Conservation (phyloP, 2,888 invertebrate species). For the Heliconius ismenius region DNA sequence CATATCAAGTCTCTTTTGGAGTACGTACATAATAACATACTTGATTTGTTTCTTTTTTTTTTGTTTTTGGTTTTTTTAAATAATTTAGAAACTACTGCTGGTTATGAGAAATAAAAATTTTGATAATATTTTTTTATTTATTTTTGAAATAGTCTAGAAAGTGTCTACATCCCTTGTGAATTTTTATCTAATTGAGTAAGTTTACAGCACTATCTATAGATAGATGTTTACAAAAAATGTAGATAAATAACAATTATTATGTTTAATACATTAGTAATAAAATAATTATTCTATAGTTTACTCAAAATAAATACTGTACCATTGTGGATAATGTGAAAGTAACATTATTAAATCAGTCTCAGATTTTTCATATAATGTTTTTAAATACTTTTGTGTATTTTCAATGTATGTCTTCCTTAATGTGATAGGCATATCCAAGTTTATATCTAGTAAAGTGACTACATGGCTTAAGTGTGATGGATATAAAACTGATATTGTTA, state of each 20-base stretch:
- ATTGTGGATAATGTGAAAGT: conserved; percentile 68
- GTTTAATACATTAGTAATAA: neutral
- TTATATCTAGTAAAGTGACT: conserved; percentile 61
- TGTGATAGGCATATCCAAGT: conserved; percentile 51
- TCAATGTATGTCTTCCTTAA: conserved; percentile 51
- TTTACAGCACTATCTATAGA: neutral
- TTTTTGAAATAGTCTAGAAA: neutral
- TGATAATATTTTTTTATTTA: conserved; percentile 1
- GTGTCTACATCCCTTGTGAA: too few relatives aligned
- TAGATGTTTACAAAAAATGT: neutral
- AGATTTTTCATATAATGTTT: conserved; percentile 50
- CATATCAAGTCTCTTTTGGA: neutral
- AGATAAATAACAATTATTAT: neutral
- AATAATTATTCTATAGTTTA: neutral
- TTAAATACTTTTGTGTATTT: conserved; percentile 52
- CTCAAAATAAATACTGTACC: conserved; percentile 64
- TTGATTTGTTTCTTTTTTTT: neutral
- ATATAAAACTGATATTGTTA: conserved; percentile 57
- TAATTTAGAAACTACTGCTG: neutral
- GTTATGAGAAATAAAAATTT: neutral
- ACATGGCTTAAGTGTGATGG: conserved; percentile 54
- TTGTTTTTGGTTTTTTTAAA: neutral
- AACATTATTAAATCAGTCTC: conserved; percentile 65
- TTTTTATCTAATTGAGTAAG: neutral
- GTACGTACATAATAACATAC: too few relatives aligned